Base-by-base conservation (phyloP, 2,888 invertebrate species). In the Myopa testacea region DNA sequence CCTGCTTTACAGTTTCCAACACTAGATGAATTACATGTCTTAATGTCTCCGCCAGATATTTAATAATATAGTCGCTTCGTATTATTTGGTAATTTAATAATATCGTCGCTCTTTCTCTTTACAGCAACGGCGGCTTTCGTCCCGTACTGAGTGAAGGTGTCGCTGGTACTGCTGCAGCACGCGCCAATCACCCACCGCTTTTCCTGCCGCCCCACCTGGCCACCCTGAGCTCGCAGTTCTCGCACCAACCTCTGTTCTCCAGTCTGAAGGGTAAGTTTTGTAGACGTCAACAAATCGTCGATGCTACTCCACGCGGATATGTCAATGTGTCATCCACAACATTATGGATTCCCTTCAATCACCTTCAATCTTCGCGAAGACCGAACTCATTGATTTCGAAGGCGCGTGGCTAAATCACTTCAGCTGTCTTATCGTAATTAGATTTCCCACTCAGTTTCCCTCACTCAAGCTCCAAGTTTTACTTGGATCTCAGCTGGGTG, bases 131-230 rank as follows among this genome's bases (percentile, higher is more conserved):
- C 79, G 91, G 92, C 81, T 92, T 92, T 86, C 88, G 92, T 79
- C 92, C 93, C 16, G 91, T 93, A 45, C 87, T 92, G 80, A 92
- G 92, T 81, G 90, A 90, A 19, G 91, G 91, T 80, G 82, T 82
- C 75, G 85, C 84, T 19, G 19, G 80, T 38, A 63, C 81, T 12
- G 84, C 81, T 75, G 78, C 83, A 52, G 83, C 85, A 75, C 87
- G 91, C 85, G 88, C 91, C 87, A 91, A 91, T 78, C 94, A 95
- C 78, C 94, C 95, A 78, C 95, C 95, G 16, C 91, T 96, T 79
- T 96, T 96, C 90, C 93, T 96, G 87, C 95, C 95, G 73, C 95
- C 95, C 16, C 95, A 95, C 88, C 91, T 96, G 85, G 93, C 92
- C 63, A 93, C 94, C 3, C 90, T 93, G 81, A 90, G 94, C 73